Evolutionary conservation across 1,140 invertebrate genomes (phyloP), one percentile per base, ranked within the genome.

Genomic region (Heliconius hermathena): DNA sequence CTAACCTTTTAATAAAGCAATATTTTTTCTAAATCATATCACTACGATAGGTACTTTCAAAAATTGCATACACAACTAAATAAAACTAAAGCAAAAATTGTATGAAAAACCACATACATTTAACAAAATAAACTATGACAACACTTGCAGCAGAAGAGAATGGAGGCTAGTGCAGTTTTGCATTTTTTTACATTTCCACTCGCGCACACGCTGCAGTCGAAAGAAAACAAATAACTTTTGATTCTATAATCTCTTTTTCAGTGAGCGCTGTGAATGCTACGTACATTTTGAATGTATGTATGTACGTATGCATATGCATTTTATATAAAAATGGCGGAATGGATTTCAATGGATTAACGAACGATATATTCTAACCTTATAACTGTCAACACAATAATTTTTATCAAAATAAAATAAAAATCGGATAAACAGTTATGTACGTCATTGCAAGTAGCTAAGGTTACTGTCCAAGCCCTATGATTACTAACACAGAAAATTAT

Each of bases 171-270:
- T 60, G 2, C 9, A 11, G 22, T 66, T 66, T 66, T 66, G 60
- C 26, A 66, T 66, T 66, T 66, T 52, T 66, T 66, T 29, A 66
- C 26, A 29, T 66, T 66, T 16, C 22, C 60, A 66, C 60, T 66
- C 60, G 22, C 26, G 60, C 60, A 66, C 60, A 66, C 22, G 60
- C n/a, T 66, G 60, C 26, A 26, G 26, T 66, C 9, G 60, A 66
- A 66, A 66, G 60, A 66, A 66, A 66, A 66, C 60, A 66, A 66
- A 66, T 29, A 60, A 60, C 54, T 60, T 66, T 29, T 66, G 60
- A 66, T 66, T 66, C 60, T 66, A 66, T 66, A 29, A 66, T 66
- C 60, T 66, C 60, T 66, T 66, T 66, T 66, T 66, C 60, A 66
- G 60, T 66, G 26, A 66, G 60, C 60, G 22, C 3, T 66, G 9